These are phyloP conservation scores for Poeciliopsis infans DNA, from an alignment of 2,797 vertebrate genomes.

Conservation along the genomic window DNA sequence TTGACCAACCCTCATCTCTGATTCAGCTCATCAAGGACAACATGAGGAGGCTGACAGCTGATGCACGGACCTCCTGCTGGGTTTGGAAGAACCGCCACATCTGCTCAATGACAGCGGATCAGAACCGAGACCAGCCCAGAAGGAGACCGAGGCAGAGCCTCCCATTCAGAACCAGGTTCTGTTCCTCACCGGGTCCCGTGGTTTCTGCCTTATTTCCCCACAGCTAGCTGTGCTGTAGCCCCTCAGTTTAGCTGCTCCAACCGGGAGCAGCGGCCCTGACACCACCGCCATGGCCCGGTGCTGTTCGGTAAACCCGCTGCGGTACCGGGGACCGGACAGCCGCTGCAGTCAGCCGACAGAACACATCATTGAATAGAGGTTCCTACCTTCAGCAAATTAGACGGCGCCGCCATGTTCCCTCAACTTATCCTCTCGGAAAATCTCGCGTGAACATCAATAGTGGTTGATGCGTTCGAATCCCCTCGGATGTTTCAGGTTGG, in stretches of 20 bases:
- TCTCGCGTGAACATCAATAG: constrained; percentile 77
- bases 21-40: neutral
- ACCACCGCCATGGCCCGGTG: neutral
- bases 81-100: constrained; percentile 30
- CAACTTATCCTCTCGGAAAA: constrained; percentile 87
- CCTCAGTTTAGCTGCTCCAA: neutral
- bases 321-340: constrained; percentile 40
- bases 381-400: constrained; percentile 99
- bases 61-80: constrained; percentile 33
- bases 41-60: constrained; percentile 16
- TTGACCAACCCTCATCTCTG: no score
- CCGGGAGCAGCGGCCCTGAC: constrained; percentile 12
- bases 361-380: constrained; percentile 59
- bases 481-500: neutral
- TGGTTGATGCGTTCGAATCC: neutral
- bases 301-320: neutral
- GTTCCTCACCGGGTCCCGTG: neutral
- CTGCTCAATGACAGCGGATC: constrained; percentile 53
- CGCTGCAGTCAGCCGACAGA: constrained; percentile 8
- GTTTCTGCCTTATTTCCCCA: neutral
- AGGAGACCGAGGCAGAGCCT: neutral
- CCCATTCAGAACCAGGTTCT: neutral
- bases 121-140: neutral
- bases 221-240: constrained; percentile 36
- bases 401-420: constrained; percentile 95